These are phyloP conservation scores for Neotoma lepida DNA, from an alignment of 2,113 vertebrate species.

Conservation along the genomic window DNA sequence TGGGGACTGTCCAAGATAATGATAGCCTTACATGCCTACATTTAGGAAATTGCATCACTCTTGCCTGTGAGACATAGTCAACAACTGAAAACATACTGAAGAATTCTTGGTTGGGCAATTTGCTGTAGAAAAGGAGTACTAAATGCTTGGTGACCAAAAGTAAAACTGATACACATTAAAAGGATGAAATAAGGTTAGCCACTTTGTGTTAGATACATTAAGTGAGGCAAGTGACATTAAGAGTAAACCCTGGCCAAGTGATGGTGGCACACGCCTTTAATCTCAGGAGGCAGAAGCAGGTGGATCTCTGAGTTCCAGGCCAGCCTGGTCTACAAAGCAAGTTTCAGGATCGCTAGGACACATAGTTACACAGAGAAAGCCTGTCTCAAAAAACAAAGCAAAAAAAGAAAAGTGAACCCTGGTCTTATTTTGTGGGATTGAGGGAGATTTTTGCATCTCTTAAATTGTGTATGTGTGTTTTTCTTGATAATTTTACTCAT, in stretches of 20 bases:
- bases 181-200: neutral
- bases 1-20: neutral
- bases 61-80: neutral
- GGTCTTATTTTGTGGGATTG: neutral
- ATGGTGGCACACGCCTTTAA: neutral
- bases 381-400: no score
- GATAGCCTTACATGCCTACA: neutral
- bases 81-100: slow-evolving; percentile 11
- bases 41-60: slow-evolving; percentile 39
- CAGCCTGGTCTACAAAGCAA: neutral
- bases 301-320: neutral
- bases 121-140: slow-evolving; percentile 8
- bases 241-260: neutral
- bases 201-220: slow-evolving; percentile 16
- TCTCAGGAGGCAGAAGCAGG: neutral
- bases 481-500: slow-evolving; percentile 17
- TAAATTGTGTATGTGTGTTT: neutral
- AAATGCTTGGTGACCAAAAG: neutral
- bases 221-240: neutral
- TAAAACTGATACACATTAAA: neutral
- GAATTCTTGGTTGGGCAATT: neutral
- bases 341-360: neutral
- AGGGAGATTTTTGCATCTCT: neutral
- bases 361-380: neutral
- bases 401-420: no score